phyloP scores from a whole-genome alignment of 2,888 invertebrate species.

The Hybos culiciformis region DNA sequence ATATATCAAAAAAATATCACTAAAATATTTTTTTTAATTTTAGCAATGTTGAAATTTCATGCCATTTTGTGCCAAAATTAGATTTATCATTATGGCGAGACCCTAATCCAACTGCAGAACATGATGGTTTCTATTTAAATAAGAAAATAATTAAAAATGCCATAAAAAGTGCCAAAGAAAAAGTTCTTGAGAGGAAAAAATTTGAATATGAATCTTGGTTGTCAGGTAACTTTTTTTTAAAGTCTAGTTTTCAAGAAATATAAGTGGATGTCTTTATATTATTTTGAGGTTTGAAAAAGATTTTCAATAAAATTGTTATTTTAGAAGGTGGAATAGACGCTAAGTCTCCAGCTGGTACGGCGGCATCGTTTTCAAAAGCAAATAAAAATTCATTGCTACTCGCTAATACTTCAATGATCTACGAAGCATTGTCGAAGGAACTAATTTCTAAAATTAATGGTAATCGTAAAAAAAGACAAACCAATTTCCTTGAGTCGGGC shows the following conservation, averaged over 20 bases:
- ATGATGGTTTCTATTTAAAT: constrained; percentile 14
- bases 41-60: constrained; percentile 59
- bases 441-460: constrained; percentile 49
- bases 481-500: constrained; percentile 24
- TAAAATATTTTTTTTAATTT: not conserved
- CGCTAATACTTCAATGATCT: constrained; percentile 73
- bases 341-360: constrained; percentile 72
- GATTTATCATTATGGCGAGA: constrained; percentile 53
- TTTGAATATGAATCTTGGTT: constrained; percentile 74
- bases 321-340: constrained; percentile 70
- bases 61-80: constrained; percentile 54
- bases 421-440: constrained; percentile 78
- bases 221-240: constrained; percentile 40
- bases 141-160: constrained; percentile 46
- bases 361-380: constrained; percentile 82
- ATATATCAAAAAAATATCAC: not conserved
- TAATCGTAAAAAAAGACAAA: constrained; percentile 54
- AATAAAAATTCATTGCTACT: constrained; percentile 68
- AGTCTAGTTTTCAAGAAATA: not conserved
- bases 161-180: constrained; percentile 63
- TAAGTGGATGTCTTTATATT: not conserved
- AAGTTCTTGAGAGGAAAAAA: constrained; percentile 58
- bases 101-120: constrained; percentile 26
- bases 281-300: not conserved
- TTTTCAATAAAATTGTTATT: constrained; percentile 12